Evolutionary conservation across 2,888 invertebrate species (phyloP), one percentile per base, ranked within the genome.

Genomic region (Meliscaeva auricollis): DNA sequence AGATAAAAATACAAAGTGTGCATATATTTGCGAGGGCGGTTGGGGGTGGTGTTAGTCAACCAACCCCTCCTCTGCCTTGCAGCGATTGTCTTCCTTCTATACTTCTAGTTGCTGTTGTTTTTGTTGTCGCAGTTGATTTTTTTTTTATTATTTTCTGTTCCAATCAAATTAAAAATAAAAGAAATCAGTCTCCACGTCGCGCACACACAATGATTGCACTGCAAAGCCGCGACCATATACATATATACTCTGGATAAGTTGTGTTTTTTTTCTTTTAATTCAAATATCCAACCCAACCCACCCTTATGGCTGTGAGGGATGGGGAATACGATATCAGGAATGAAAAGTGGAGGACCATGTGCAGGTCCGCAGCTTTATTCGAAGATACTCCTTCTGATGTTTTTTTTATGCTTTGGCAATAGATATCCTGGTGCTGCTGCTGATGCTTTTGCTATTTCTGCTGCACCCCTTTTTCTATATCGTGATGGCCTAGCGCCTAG

Each of bases 141-240:
- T 76, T 68, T 68, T 46, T 26, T 62, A 26, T 15, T 80, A 72
- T 76, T 81, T 74, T 85, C 76, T 81, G 69, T 89, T 90, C 89
- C 89, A 90, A 90, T 90, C 89, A 90, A 83, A 87, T 87, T 87
- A 87, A 79, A 87, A 87, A 79, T 75, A 87, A 87, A 87, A 82
- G 82, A 84, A 87, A 84, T 79, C 83, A 79, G 83, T 87, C 83
- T 87, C 78, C 75, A 79, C 72, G 75, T 79, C 83, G 83, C 79
- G 75, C 75, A 82, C 83, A 78, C 82, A 83, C 83, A 85, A 81
- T 85, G 81, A 85, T 76, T 77, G 76, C 76, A 73, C 13, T 38
- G 38, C 38, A 38, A 81, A 81, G 81, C 85, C 85, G 81, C 81
- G 85, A 56, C 85, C 81, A 81, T 81, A 81, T 62, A 62, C 17